Evolutionary conservation across 1,140 invertebrate species (phyloP).

Genomic region (Zaprionus africanus): DNA sequence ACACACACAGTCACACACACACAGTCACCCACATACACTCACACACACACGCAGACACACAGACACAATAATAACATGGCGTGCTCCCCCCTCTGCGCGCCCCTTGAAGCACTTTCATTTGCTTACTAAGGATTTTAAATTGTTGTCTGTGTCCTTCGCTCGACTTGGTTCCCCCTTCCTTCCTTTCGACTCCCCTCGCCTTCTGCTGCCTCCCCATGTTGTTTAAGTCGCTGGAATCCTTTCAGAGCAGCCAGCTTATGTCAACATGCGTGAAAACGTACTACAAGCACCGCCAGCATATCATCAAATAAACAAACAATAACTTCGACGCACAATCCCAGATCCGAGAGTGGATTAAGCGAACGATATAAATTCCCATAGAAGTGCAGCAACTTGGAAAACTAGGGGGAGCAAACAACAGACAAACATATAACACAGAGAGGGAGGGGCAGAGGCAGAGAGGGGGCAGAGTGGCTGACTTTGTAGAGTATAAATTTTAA

Average conservation of each 20-base stretch:
- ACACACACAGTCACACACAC: background rate
- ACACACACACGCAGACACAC: background rate
- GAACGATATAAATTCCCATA: slow-evolving; percentile 36
- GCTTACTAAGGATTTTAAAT: slow-evolving; percentile 35
- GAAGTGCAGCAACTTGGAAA: slow-evolving; percentile 17
- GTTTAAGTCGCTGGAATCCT: slow-evolving; percentile 35
- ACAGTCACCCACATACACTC: slow-evolving; percentile 2
- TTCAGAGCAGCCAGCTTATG: slow-evolving; percentile 41
- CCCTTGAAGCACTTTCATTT: slow-evolving; percentile 27
- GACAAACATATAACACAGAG: background rate
- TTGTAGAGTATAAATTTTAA: slow-evolving; percentile 15
- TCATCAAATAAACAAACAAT: slow-evolving; percentile 48
- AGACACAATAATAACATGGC: background rate
- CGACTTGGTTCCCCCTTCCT: slow-evolving; percentile 1
- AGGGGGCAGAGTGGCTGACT: background rate
- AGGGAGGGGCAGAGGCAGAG: too few relatives aligned
- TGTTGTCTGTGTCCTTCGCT: slow-evolving; percentile 27
- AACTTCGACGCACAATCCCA: slow-evolving; percentile 38
- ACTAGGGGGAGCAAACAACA: background rate
- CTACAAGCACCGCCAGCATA: slow-evolving; percentile 26
- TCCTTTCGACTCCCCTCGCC: background rate
- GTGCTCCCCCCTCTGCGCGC: background rate
- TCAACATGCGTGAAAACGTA: slow-evolving; percentile 44
- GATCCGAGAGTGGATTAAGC: slow-evolving; percentile 35
- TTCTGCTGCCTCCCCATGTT: background rate